Percentiles rank a stretch among this genome's conserved stretches.
Evolutionary conservation across 2,888 invertebrate species (phyloP).

Genomic region (Ornithoptera priamus): DNA sequence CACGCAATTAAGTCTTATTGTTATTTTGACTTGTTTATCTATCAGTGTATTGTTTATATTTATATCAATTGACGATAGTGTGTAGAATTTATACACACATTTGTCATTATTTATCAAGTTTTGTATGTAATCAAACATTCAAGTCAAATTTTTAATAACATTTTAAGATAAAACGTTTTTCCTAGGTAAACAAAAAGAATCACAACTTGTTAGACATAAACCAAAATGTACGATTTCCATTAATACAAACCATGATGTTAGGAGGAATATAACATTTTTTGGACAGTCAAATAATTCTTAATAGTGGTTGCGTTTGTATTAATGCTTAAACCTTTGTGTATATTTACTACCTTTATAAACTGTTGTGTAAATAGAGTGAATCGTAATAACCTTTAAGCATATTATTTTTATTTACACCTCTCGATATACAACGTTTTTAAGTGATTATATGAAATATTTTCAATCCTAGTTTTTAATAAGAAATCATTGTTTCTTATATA

Average conservation of each 20-base stretch:
- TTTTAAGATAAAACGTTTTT: no score
- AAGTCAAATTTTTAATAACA: no score
- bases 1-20: neutral
- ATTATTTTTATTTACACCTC: constrained; percentile 6
- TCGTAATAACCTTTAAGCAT: neutral
- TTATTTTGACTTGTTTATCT: neutral
- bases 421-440: constrained; percentile 1
- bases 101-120: no score
- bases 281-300: neutral
- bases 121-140: no score
- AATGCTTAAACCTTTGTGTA: neutral
- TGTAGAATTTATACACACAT: no score
- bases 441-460: constrained; percentile 1
- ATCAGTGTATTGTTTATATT: no score
- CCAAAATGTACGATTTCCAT: no score
- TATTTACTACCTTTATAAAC: neutral
- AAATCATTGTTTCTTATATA: constrained; percentile 11
- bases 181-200: no score
- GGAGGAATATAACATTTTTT: neutral
- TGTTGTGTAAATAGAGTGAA: neutral
- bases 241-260: no score
- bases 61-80: no score
- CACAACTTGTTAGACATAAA: no score
- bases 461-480: constrained; percentile 4
- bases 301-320: neutral